These are phyloP conservation scores for Numenius arquata DNA, from an alignment of 2,113 vertebrate genomes.

Conservation along the genomic window DNA sequence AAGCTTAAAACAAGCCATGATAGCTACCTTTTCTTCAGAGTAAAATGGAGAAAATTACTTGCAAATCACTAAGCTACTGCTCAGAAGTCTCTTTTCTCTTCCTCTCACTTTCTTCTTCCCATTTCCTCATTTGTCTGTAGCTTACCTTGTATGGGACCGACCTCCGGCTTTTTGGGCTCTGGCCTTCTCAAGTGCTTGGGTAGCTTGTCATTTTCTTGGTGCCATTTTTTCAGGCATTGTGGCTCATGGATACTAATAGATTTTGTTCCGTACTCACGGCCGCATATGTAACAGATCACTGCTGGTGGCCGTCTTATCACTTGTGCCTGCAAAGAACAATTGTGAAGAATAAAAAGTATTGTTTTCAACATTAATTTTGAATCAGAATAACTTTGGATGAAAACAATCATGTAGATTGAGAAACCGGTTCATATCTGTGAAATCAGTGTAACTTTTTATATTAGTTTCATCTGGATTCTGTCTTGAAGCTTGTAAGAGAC, in stretches of 20 bases:
- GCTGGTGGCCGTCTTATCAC: slow-evolving; percentile 61
- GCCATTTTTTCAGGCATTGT: slow-evolving; percentile 81
- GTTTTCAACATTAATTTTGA: not conserved
- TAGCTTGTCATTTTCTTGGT: slow-evolving; percentile 72
- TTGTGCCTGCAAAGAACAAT: slow-evolving; percentile 63
- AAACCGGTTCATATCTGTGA: not conserved
- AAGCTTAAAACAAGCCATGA: not conserved
- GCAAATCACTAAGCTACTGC: not conserved
- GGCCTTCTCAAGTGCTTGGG: slow-evolving; percentile 70
- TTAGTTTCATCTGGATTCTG: not conserved
- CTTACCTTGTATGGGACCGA: slow-evolving; percentile 68
- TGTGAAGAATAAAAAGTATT: not conserved
- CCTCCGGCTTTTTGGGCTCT: slow-evolving; percentile 73
- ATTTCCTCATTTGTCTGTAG: not conserved
- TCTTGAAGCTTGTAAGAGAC: not conserved
- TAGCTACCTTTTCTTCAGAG: not conserved
- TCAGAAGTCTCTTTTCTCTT: not conserved
- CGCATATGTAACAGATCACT: slow-evolving; percentile 76
- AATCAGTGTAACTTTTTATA: not conserved
- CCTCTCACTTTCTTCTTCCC: not conserved
- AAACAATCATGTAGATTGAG: not conserved
- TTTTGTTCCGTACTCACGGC: slow-evolving; percentile 76
- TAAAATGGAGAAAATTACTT: not conserved
- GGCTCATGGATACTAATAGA: slow-evolving; percentile 79
- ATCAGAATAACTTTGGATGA: not conserved